phyloP scores from a whole-genome alignment of 2,113 vertebrate species.

The Microcebus jonahi region DNA sequence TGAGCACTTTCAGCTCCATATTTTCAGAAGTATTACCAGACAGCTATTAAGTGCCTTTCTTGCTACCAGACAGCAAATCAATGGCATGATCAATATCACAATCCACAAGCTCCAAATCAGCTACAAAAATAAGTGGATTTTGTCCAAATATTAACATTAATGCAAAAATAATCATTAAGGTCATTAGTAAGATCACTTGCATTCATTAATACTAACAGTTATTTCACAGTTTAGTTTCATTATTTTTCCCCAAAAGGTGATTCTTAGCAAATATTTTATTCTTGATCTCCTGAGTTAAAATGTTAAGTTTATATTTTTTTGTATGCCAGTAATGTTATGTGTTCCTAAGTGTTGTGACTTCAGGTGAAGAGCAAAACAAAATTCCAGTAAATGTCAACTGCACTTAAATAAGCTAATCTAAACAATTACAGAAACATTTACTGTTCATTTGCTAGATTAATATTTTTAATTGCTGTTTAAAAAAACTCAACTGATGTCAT shows the following conservation, averaged over 20 bases:
- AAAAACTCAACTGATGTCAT: neutral
- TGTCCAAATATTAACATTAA: constrained; percentile 54
- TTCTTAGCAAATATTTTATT: neutral
- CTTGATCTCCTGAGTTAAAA: neutral
- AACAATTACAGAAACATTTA: neutral
- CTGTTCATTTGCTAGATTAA: neutral
- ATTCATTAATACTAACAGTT: neutral
- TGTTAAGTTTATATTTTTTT: neutral
- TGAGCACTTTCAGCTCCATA: constrained; percentile 54
- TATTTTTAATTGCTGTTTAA: neutral
- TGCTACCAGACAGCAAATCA: constrained; percentile 66
- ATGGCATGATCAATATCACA: constrained; percentile 67
- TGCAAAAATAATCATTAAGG: neutral
- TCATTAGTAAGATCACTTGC: constrained; percentile 44
- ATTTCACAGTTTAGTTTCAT: neutral
- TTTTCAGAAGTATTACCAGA: constrained; percentile 67
- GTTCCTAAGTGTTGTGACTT: neutral
- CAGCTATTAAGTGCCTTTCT: constrained; percentile 64
- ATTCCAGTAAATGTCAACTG: neutral
- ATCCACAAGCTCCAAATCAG: constrained; percentile 46
- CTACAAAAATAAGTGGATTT: constrained; percentile 36
- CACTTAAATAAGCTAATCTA: neutral
- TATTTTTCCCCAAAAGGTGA: neutral
- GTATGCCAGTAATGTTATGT: neutral
- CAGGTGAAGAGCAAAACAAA: neutral